Conservation (phyloP, 2,888 invertebrate species). For the Mesopsocus fuscifrons region DNA sequence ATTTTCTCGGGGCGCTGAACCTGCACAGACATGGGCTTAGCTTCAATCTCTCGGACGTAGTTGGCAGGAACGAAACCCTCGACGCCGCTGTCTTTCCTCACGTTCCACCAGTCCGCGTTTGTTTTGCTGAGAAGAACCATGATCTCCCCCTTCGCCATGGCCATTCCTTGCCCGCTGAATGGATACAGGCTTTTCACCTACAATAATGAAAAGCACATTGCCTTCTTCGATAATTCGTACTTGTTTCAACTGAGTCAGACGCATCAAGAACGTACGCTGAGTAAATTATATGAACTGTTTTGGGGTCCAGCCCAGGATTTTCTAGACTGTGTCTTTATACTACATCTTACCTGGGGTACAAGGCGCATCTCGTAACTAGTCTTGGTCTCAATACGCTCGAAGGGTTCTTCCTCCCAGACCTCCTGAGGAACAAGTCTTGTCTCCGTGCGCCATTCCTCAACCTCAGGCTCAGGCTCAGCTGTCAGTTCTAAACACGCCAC, state of each 20-base stretch:
- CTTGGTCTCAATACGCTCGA: slow-evolving; percentile 64
- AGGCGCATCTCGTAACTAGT: slow-evolving; percentile 74
- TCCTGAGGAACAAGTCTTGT: slow-evolving; percentile 73
- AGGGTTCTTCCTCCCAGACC: slow-evolving; percentile 80
- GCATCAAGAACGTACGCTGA: slow-evolving; percentile 1
- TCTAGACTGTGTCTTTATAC: too few relatives aligned
- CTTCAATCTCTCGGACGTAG: slow-evolving; percentile 84
- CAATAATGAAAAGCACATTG: too few relatives aligned
- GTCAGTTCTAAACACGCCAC: slow-evolving; percentile 47
- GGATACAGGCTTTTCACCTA: slow-evolving; percentile 69
- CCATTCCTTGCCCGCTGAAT: slow-evolving; percentile 83
- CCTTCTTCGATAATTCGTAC: not conserved
- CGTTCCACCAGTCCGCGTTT: slow-evolving; percentile 98
- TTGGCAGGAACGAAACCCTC: slow-evolving; percentile 97
- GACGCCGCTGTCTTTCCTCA: slow-evolving; percentile 74
- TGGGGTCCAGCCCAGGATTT: too few relatives aligned
- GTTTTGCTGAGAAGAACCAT: slow-evolving; percentile 89
- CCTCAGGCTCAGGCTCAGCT: slow-evolving; percentile 38
- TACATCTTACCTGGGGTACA: slow-evolving; percentile 81
- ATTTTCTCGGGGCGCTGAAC: slow-evolving; percentile 72
- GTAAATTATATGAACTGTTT: too few relatives aligned
- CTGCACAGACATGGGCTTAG: slow-evolving; percentile 66
- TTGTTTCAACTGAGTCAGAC: slow-evolving; percentile 1
- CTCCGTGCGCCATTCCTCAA: slow-evolving; percentile 58
- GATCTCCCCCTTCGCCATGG: slow-evolving; percentile 76